These are phyloP conservation scores for Selenia dentaria DNA, from an alignment of 2,888 invertebrate species.

Conservation along the genomic window DNA sequence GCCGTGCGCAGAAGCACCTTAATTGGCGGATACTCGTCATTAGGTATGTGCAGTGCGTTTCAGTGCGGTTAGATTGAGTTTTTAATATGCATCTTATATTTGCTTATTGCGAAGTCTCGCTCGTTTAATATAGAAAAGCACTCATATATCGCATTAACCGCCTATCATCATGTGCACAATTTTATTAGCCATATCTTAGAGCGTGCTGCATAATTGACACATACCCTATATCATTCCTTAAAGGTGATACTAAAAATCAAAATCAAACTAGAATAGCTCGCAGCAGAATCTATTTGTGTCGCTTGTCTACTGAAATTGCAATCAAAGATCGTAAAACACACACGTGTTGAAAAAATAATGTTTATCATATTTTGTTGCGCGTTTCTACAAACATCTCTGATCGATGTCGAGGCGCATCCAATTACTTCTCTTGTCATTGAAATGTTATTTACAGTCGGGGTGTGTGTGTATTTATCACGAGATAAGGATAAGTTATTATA, in stretches of 20 bases:
- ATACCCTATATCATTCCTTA: constrained; percentile 3
- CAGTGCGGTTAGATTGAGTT: constrained; percentile 36
- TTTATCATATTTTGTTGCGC: constrained; percentile 45
- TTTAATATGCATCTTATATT: constrained; percentile 13
- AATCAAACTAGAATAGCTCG: constrained; percentile 6
- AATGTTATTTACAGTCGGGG: constrained; percentile 64
- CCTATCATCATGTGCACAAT: constrained; percentile 16
- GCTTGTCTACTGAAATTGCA: constrained; percentile 12
- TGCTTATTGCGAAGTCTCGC: constrained; percentile 2
- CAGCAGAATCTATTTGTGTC: constrained; percentile 6
- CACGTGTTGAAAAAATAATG: constrained; percentile 25
- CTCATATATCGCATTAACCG: constrained; percentile 10
- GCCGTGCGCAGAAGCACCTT: constrained; percentile 51
- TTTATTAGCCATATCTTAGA: constrained; percentile 10
- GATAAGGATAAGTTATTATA: constrained; percentile 45
- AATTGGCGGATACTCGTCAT: constrained; percentile 79
- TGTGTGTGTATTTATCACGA: constrained; percentile 63
- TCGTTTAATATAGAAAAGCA: constrained; percentile 1
- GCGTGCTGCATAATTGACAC: constrained; percentile 11
- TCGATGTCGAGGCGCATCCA: constrained; percentile 64
- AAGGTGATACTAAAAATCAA: not conserved
- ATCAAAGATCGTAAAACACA: constrained; percentile 18
- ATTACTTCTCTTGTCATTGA: constrained; percentile 70
- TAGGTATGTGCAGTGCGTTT: constrained; percentile 56
- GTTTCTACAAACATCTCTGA: constrained; percentile 52